Conservation (phyloP, 35 echinoderm and acorn worm species). For the Eucidaris tribuloides region DNA sequence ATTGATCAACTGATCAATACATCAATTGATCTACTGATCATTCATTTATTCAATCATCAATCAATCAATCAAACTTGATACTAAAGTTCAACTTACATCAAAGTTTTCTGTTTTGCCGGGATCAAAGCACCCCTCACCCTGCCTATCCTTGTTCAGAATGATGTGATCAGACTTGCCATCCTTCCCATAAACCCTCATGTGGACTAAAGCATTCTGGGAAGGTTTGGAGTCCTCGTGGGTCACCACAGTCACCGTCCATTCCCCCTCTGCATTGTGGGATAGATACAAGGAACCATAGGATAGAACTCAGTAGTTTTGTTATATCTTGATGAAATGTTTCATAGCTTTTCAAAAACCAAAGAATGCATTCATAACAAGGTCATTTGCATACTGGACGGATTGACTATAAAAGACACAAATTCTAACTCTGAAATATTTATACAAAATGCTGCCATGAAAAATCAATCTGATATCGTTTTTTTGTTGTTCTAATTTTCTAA, state of each 20-base stretch:
- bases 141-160: conserved; percentile 39
- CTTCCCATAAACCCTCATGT: conserved; percentile 73
- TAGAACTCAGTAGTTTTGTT: too few relatives aligned
- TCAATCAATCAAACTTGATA: too few relatives aligned
- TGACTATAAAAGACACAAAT: background rate
- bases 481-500: background rate
- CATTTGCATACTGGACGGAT: background rate
- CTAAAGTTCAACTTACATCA: conserved; percentile 66
- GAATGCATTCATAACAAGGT: background rate
- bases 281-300: background rate
- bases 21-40: too few relatives aligned
- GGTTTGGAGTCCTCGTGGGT: conserved; percentile 71
- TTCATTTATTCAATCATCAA: too few relatives aligned
- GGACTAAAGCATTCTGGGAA: conserved; percentile 50
- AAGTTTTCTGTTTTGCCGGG: conserved; percentile 58
- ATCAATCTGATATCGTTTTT: background rate
- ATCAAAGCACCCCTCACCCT: conserved; percentile 43
- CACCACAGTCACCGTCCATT: conserved; percentile 54
- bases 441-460: background rate
- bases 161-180: conserved; percentile 58
- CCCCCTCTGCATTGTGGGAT: conserved; percentile 43
- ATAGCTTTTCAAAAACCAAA: background rate
- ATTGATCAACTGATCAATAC: too few relatives aligned
- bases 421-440: background rate
- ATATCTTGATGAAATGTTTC: background rate